phyloP scores from a whole-genome alignment of 2,797 vertebrate genomes.

The Neopelma chrysocephalum region DNA sequence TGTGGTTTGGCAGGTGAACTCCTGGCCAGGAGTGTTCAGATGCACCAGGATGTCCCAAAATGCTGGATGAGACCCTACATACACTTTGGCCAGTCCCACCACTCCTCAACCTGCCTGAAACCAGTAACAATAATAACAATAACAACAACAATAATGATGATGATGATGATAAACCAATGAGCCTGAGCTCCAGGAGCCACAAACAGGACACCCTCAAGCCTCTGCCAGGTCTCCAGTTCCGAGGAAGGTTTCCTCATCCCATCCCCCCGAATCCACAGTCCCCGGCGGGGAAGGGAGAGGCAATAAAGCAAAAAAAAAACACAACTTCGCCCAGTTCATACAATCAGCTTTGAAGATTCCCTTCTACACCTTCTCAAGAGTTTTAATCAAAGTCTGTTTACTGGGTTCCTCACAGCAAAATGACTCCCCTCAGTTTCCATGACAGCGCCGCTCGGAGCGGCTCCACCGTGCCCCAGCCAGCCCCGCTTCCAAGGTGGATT shows the following conservation, averaged over 20 bases:
- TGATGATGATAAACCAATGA: rapidly evolving
- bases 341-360: neutral
- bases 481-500: neutral
- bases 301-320: neutral
- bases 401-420: neutral
- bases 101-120: neutral
- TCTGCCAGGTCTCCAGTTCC: neutral
- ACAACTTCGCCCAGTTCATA: neutral
- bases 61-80: rapidly evolving
- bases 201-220: neutral
- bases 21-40: rapidly evolving
- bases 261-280: neutral
- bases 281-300: neutral
- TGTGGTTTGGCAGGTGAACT: neutral
- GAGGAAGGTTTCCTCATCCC: neutral
- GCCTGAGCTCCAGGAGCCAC: neutral
- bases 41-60: too few species aligned
- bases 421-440: constrained; percentile 44
- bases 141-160: too few species aligned
- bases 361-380: constrained; percentile 26
- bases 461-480: neutral
- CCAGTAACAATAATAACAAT: neutral
- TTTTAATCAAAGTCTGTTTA: constrained; percentile 31
- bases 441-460: constrained; percentile 1
- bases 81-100: rapidly evolving